phyloP scores from a whole-genome alignment of 2,797 vertebrate genomes.

The Betta splendens region DNA sequence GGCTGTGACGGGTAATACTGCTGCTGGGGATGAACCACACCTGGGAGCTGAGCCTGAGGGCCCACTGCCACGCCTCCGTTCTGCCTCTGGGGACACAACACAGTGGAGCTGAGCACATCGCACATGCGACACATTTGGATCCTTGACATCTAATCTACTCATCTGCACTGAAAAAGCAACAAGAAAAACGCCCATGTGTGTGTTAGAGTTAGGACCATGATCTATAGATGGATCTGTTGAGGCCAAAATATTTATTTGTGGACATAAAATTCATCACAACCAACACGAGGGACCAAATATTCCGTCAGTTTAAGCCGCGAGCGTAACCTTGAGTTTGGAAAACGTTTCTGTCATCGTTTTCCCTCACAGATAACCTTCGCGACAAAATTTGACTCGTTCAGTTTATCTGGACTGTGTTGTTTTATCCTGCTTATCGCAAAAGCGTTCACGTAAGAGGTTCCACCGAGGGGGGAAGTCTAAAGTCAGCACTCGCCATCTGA shows the following conservation, averaged over 20 bases:
- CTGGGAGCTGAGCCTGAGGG: slow-evolving; percentile 82
- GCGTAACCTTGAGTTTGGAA: slow-evolving; percentile 31
- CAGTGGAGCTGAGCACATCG: background rate
- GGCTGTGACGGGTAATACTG: slow-evolving; percentile 83
- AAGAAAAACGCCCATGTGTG: too few species aligned
- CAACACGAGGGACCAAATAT: slow-evolving; percentile 24
- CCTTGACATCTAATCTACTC: background rate
- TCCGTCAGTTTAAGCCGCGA: slow-evolving; percentile 12
- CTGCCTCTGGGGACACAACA: slow-evolving; percentile 80
- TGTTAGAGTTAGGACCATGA: too few species aligned
- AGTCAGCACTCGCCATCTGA: slow-evolving; percentile 58
- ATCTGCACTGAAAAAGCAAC: background rate
- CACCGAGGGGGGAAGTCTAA: slow-evolving; percentile 46
- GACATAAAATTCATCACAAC: too few species aligned
- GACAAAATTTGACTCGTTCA: slow-evolving; percentile 65
- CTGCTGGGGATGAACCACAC: slow-evolving; percentile 78
- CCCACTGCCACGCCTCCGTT: slow-evolving; percentile 73
- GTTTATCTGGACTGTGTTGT: slow-evolving; percentile 61
- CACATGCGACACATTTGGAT: background rate
- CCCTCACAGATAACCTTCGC: slow-evolving; percentile 44
- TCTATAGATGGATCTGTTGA: slow-evolving; percentile 7
- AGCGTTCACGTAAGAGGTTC: slow-evolving; percentile 47
- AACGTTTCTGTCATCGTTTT: slow-evolving; percentile 42
- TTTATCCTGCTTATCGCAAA: slow-evolving; percentile 66
- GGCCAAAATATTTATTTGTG: too few species aligned